Conservation (phyloP, 2,888 invertebrate genomes). For the Zaprionus obscuricornis region DNA sequence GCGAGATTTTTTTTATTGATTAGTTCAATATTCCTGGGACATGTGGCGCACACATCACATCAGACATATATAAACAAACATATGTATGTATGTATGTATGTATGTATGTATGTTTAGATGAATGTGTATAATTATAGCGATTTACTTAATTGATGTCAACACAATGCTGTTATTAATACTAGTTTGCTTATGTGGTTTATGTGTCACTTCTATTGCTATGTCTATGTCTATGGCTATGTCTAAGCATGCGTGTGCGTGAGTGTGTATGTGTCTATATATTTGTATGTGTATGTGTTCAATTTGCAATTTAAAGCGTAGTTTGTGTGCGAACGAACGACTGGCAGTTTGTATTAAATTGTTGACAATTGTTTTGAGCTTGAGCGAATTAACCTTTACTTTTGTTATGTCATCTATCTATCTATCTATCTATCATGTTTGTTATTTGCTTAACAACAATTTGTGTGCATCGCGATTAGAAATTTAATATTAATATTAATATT, state of each 20-base stretch:
- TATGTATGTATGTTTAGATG: neutral
- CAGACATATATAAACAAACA: conserved; percentile 19
- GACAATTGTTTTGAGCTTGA: conserved; percentile 76
- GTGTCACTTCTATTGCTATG: conserved; percentile 36
- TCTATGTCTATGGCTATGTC: conserved; percentile 4
- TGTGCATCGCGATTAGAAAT: conserved; percentile 24
- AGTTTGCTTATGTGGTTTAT: conserved; percentile 40
- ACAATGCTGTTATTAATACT: conserved; percentile 57
- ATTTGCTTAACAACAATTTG: conserved; percentile 30
- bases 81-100: conserved; percentile 11
- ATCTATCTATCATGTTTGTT: too few relatives aligned
- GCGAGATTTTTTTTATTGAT: conserved; percentile 80
- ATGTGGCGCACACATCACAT: too few relatives aligned
- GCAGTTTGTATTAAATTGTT: conserved; percentile 71
- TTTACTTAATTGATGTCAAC: conserved; percentile 75
- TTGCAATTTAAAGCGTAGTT: conserved; percentile 55
- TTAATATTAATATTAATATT: conserved; percentile 1
- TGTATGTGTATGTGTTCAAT: conserved; percentile 52
- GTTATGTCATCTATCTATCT: conserved; percentile 62
- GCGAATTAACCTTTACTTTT: conserved; percentile 72
- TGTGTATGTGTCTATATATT: conserved; percentile 14
- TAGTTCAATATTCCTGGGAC: conserved; percentile 59
- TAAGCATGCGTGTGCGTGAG: conserved; percentile 4
- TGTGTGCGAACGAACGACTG: conserved; percentile 12
- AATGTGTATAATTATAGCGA: conserved; percentile 57